Evolutionary conservation across 2,797 vertebrate species (phyloP).

Genomic region (Parotocinclus haroldoi): DNA sequence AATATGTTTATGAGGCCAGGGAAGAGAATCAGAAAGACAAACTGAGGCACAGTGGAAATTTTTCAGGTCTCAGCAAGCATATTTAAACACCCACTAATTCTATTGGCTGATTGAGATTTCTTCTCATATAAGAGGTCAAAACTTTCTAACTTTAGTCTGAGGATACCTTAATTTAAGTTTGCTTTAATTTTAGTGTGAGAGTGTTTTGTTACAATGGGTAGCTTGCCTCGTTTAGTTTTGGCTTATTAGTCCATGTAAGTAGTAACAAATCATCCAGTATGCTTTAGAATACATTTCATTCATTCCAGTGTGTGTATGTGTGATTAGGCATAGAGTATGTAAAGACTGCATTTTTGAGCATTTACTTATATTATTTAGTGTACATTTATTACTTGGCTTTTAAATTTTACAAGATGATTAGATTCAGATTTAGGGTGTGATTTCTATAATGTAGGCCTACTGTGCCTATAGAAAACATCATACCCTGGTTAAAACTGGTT

Average conservation of each 20-base stretch:
- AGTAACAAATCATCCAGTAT: neutral
- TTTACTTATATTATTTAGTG: too few relatives aligned
- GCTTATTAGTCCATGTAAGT: neutral
- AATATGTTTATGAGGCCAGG: conserved; percentile 42
- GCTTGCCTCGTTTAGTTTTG: neutral
- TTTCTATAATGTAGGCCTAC: too few relatives aligned
- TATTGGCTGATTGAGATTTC: neutral
- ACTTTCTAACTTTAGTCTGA: neutral
- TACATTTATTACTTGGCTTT: too few relatives aligned
- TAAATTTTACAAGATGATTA: too few relatives aligned
- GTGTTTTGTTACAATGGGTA: too few relatives aligned
- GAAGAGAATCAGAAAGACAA: conserved; percentile 10
- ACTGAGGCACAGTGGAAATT: conserved; percentile 25
- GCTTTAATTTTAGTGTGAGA: too few relatives aligned
- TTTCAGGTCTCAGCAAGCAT: conserved; percentile 34
- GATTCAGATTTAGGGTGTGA: too few relatives aligned
- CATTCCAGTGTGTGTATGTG: too few relatives aligned
- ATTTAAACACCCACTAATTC: conserved; percentile 48
- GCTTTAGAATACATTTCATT: neutral
- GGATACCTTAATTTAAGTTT: neutral
- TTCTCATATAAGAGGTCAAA: neutral
- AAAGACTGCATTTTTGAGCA: too few relatives aligned
- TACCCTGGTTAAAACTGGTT: too few relatives aligned
- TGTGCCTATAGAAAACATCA: too few relatives aligned
- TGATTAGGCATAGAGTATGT: too few relatives aligned